Percentiles rank a stretch among this genome's conserved stretches.
phyloP scores from a whole-genome alignment of 64 coral and sea anemone species.

The Actinia equina region DNA sequence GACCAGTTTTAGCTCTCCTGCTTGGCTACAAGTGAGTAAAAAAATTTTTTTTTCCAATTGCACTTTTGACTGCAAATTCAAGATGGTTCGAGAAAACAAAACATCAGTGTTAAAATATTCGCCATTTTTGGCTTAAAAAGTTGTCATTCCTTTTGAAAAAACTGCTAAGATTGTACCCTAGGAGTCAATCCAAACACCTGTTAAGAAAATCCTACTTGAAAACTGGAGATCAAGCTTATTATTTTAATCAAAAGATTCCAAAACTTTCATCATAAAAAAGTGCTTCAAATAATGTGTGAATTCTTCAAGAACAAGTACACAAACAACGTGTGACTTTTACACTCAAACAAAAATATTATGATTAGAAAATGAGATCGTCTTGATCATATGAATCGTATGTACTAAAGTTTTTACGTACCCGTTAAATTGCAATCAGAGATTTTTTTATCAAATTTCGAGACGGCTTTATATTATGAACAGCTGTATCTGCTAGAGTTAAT shows the following conservation, averaged over 20 bases:
- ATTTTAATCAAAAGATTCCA: not conserved
- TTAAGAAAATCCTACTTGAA: not conserved
- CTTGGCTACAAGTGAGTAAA: conserved; percentile 32
- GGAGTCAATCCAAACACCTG: not conserved
- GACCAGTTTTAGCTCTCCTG: conserved; percentile 32
- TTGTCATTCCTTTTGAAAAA: conserved; percentile 5
- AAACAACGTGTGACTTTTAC: not conserved
- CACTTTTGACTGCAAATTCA: not conserved
- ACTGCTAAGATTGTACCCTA: not conserved
- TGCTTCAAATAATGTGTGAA: not conserved
- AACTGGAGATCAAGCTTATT: not conserved
- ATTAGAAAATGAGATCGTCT: not conserved
- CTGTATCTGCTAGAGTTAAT: not conserved
- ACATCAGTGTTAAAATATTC: not conserved
- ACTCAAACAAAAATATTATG: not conserved
- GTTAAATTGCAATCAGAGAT: not conserved
- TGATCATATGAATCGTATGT: not conserved
- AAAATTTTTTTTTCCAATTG: not conserved
- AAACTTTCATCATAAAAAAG: not conserved
- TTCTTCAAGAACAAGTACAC: not conserved
- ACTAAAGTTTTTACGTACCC: not conserved
- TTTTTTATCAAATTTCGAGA: not conserved
- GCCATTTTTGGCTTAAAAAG: not conserved
- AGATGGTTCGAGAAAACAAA: not conserved
- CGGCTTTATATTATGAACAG: not conserved